phyloP scores from a whole-genome alignment of 2,797 vertebrate genomes.

The Ibycter americanus region DNA sequence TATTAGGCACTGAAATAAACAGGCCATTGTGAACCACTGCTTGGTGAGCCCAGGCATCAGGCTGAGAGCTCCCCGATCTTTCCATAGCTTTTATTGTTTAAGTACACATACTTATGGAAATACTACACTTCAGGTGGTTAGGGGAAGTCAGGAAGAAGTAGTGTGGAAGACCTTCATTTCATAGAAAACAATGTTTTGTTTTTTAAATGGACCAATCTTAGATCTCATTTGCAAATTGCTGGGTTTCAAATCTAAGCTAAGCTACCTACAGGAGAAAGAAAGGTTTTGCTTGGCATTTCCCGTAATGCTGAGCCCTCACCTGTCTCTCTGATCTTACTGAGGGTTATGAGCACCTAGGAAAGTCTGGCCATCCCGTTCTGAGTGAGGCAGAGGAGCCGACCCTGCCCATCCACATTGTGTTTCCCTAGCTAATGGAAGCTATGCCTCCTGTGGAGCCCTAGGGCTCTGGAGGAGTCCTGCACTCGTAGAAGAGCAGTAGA shows the following conservation, averaged over 20 bases:
- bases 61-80: not conserved
- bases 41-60: not conserved
- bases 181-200: not conserved
- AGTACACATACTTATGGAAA: not conserved
- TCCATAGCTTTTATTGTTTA: slow-evolving; percentile 5
- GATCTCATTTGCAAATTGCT: not conserved
- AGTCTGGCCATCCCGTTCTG: fast-evolving
- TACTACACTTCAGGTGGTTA: not conserved
- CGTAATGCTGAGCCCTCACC: not conserved
- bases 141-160: not conserved
- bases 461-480: not conserved
- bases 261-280: not conserved
- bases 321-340: not conserved
- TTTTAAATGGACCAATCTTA: not conserved
- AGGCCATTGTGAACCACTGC: not conserved
- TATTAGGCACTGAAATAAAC: not conserved
- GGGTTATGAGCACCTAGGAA: not conserved
- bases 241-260: not conserved
- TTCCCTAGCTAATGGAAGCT: not conserved
- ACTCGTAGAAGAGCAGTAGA: not conserved
- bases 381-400: not conserved
- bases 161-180: not conserved
- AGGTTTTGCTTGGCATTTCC: not conserved
- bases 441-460: not conserved
- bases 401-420: not conserved